Evolutionary conservation across 1,140 invertebrate species (phyloP), one percentile per base, ranked within the genome.

Genomic region (Eriocheir sinensis): DNA sequence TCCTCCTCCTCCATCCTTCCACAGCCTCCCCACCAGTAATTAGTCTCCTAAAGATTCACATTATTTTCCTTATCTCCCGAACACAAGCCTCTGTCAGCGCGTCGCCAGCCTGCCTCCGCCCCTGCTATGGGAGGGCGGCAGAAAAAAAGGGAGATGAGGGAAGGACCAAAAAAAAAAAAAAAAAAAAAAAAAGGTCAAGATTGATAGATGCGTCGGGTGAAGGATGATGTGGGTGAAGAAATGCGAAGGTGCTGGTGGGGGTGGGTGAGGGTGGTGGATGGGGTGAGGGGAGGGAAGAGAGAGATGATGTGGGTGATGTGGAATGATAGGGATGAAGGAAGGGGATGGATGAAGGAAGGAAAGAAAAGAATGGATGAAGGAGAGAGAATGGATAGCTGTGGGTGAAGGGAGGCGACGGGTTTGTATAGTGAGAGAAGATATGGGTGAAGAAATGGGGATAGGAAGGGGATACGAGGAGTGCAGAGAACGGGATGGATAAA

Each of bases 111-210:
- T 17, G 0, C 9, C 83, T n/a, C n/a, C n/a, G 36, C 21, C 38
- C 36, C 86, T 30, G 30, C 86, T 89, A 41, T 38, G 41, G 86
- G 86, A 72, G 60, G n/a, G n/a, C n/a, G n/a, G n/a, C n/a, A n/a
- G n/a, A n/a, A n/a, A 72, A 27, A 72, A 72, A 72, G 0, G 0
- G 60, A n/a, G 21, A 4, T n/a, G 6, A 72, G 60, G 60, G 60
- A 72, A n/a, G n/a, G 8, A 53, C 12, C n/a, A n/a, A n/a, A n/a
- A n/a, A n/a, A n/a, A n/a, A 72, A n/a, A 53, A 53, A n/a, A n/a
- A n/a, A n/a, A n/a, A n/a, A n/a, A n/a, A n/a, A n/a, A n/a, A 72
- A 72, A 72, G 0, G 60, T 72, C n/a, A n/a, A n/a, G n/a, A n/a
- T n/a, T n/a, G 60, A 72, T n/a, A 0, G 60, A 72, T 72, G 60